phyloP scores from a whole-genome alignment of 2,888 invertebrate genomes.

The Thymelicus lineola region DNA sequence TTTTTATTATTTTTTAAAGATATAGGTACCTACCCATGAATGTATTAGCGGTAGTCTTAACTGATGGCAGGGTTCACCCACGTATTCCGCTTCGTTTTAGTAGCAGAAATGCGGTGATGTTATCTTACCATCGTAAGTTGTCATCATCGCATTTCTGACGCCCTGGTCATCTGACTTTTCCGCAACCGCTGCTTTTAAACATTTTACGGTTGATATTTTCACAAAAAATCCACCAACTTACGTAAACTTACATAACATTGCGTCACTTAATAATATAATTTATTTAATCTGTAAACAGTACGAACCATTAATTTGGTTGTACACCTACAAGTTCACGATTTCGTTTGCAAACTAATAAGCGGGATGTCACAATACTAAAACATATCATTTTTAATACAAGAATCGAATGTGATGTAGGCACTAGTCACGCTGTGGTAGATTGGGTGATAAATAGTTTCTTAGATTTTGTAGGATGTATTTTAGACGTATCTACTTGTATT shows the following conservation, averaged over 20 bases:
- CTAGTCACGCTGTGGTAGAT: neutral
- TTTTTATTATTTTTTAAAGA: too few relatives aligned
- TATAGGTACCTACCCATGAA: too few relatives aligned
- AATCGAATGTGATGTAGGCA: conserved; percentile 14
- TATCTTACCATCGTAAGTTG: too few relatives aligned
- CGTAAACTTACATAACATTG: conserved; percentile 3
- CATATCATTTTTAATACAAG: conserved; percentile 19
- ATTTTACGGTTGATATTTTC: neutral
- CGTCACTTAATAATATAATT: conserved; percentile 20
- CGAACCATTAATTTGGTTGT: conserved; percentile 18
- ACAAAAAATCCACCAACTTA: neutral
- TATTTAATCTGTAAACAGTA: conserved; percentile 32
- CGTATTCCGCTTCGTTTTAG: too few relatives aligned
- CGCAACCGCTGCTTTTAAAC: neutral
- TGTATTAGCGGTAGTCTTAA: too few relatives aligned
- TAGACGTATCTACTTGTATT: too few relatives aligned
- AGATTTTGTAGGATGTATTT: neutral
- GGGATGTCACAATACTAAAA: conserved; percentile 30
- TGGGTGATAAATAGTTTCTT: neutral
- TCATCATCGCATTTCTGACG: too few relatives aligned
- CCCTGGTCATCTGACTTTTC: too few relatives aligned
- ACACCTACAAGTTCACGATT: conserved; percentile 26
- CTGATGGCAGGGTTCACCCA: too few relatives aligned
- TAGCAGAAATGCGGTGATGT: too few relatives aligned
- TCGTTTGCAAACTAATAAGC: conserved; percentile 14